Evolutionary conservation across 2,888 invertebrate genomes (phyloP), one percentile per base, ranked within the genome.

Genomic region (Conistra vaccinii): DNA sequence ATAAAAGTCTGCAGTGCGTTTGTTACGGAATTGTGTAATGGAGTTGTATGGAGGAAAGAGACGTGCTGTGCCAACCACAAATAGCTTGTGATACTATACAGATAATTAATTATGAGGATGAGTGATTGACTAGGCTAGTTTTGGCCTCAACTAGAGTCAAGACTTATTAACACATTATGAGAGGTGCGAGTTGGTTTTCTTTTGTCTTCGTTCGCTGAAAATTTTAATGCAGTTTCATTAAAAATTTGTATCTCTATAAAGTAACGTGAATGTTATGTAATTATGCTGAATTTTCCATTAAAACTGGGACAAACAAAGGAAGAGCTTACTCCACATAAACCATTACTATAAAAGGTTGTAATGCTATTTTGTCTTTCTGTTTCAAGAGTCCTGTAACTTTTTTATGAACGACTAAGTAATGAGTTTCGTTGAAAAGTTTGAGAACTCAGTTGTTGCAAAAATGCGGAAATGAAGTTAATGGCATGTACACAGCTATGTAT

Each of bases 261-360:
- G n/a, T 45, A 65, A 60, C 6, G 45, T 45, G 42, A 65, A 58
- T 61, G 35, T 53, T 29, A 39, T 10, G 23, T 17, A n/a, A 62
- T 23, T 10, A 62, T 55, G 0, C 14, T 14, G 17, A 61, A 48
- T 39, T 55, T 80, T 45, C 45, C 62, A 81, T 78, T 81, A 78
- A 42, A 48, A 20, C 6, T 45, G 63, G 14, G 0, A 32, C 0
- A 5, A 39, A 48, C 78, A 81, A 78, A 81, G 39, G 42, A 66
- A 81, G 63, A 39, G 29, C 45, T 45, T 29, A 20, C 53, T 51
- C 10, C 62, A 29, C 14, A 58, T 26, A 69, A 39, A 53, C 23
- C 61, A 82, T 82, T 77, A 65, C 20, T 65, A 69, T 75, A 70
- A 70, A 76, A 76, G 23, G 17, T 32, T 69, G 0, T 26, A 51